phyloP scores from a whole-genome alignment of 2,113 vertebrate species.

The Corythaixoides concolor region DNA sequence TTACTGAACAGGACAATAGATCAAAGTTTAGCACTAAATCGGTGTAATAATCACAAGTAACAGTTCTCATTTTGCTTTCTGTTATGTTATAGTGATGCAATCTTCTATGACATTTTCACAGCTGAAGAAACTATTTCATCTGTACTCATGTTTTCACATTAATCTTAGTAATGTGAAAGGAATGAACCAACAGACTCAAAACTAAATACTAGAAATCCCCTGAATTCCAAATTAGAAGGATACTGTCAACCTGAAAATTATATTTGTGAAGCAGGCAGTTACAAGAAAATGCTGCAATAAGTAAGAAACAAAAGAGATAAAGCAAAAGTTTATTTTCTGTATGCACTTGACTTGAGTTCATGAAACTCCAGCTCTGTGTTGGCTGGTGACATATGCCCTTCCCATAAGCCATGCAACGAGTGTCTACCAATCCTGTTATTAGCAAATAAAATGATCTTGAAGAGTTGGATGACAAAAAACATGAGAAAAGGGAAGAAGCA shows the following conservation, averaged over 20 bases:
- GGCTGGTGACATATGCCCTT: background rate
- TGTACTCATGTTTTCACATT: slow-evolving; percentile 10
- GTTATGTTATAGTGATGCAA: background rate
- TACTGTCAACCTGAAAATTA: background rate
- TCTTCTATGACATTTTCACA: slow-evolving; percentile 1
- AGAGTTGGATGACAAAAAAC: background rate
- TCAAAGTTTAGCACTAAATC: background rate
- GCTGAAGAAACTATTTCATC: slow-evolving; percentile 19
- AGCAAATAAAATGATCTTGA: background rate
- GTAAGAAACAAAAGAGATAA: background rate
- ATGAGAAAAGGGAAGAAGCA: background rate
- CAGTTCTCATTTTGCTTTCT: background rate
- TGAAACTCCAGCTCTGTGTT: background rate
- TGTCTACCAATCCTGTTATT: background rate
- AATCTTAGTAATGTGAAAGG: slow-evolving; percentile 29
- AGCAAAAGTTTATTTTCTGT: background rate
- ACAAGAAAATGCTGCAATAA: background rate
- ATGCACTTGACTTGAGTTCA: background rate
- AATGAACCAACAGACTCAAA: slow-evolving; percentile 42
- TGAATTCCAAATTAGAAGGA: slow-evolving; percentile 7
- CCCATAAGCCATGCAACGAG: background rate
- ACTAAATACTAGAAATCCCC: slow-evolving; percentile 47
- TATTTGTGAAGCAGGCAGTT: background rate
- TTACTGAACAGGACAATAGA: background rate
- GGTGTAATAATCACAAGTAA: background rate